Percentiles rank a stretch among this genome's conserved stretches.
Conservation (phyloP, 2,113 vertebrate genomes). For the Heterocephalus glaber region DNA sequence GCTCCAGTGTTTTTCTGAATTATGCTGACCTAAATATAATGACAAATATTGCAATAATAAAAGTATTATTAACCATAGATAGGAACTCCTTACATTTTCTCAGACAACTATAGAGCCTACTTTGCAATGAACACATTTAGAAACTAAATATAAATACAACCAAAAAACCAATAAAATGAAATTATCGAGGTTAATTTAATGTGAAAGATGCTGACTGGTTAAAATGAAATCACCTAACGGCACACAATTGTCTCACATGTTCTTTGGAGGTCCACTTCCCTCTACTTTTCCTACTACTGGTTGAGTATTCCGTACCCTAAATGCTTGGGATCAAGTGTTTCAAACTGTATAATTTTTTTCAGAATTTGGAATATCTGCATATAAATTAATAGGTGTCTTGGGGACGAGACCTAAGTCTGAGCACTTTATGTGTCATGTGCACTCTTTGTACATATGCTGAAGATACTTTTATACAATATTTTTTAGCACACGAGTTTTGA, state of each 20-base stretch:
- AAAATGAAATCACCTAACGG: neutral
- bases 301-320: neutral
- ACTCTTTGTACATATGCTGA: neutral
- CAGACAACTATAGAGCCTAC: neutral
- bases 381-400: neutral
- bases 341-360: neutral
- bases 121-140: neutral
- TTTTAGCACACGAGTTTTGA: neutral
- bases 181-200: neutral
- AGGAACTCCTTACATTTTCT: neutral
- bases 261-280: neutral
- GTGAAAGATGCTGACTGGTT: neutral
- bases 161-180: neutral
- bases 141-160: neutral
- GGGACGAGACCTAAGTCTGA: neutral
- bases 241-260: neutral
- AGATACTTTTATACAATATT: neutral
- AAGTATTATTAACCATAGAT: neutral
- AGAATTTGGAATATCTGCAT: neutral
- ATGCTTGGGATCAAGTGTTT: neutral
- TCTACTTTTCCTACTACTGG: neutral
- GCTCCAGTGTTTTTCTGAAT: neutral
- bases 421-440: neutral
- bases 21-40: neutral
- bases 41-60: neutral